These are phyloP conservation scores for Pituophis catenifer DNA, from an alignment of 2,113 vertebrate species.

Conservation along the genomic window DNA sequence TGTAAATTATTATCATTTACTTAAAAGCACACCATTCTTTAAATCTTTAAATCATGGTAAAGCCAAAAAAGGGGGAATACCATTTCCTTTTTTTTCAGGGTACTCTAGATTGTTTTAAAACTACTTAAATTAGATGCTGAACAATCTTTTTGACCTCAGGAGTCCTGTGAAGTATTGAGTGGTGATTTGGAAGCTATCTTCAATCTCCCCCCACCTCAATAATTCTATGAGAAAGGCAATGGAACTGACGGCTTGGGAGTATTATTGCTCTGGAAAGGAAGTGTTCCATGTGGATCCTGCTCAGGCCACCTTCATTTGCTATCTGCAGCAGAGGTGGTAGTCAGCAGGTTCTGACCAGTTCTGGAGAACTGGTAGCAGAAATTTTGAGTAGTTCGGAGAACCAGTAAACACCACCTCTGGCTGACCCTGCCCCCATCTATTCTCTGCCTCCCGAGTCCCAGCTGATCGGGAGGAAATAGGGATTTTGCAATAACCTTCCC, in stretches of 20 bases:
- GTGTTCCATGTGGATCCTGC: background rate
- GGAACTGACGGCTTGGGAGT: background rate
- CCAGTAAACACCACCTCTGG: too few relatives aligned
- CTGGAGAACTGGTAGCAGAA: too few relatives aligned
- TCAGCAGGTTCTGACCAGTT: too few relatives aligned
- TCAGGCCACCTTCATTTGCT: background rate
- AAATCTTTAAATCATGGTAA: background rate
- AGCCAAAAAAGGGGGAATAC: background rate
- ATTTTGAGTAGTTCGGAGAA: too few relatives aligned
- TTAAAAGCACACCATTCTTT: background rate
- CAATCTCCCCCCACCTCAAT: background rate
- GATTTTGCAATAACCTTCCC: too few relatives aligned
- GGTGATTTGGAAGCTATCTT: background rate
- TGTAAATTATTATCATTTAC: background rate
- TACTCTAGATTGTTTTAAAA: background rate
- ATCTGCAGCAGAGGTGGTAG: background rate
- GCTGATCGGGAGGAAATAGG: too few relatives aligned
- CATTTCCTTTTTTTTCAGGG: background rate
- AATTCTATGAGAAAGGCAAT: background rate
- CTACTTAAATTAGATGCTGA: background rate
- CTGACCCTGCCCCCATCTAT: too few relatives aligned
- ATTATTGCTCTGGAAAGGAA: background rate
- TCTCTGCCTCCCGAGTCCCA: too few relatives aligned
- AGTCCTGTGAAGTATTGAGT: background rate
- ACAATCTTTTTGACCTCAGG: background rate